Percentiles rank a stretch among this genome's conserved stretches.
These are phyloP conservation scores for Cuniculus paca DNA, from an alignment of 2,797 vertebrate genomes.

Conservation along the genomic window DNA sequence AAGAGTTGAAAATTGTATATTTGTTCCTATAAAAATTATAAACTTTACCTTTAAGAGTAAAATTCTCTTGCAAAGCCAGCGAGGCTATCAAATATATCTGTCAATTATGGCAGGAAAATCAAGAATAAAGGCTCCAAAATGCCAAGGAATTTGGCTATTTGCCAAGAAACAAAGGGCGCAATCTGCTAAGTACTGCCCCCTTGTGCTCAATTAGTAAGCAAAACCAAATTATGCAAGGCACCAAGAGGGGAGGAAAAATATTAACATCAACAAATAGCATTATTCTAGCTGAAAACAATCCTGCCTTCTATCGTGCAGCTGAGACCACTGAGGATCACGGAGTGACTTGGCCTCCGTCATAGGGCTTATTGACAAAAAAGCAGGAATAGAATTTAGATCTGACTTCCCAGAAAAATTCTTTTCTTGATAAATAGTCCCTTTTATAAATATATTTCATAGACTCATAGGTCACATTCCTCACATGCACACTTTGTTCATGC, in stretches of 20 bases:
- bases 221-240: slow-evolving; percentile 24
- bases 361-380: neutral
- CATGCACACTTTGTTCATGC: neutral
- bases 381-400: slow-evolving; percentile 6
- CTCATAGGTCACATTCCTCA: neutral
- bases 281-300: neutral
- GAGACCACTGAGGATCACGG: neutral
- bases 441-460: neutral
- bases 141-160: slow-evolving; percentile 49
- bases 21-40: neutral
- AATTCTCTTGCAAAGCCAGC: slow-evolving; percentile 4
- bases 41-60: slow-evolving; percentile 44
- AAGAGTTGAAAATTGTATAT: neutral
- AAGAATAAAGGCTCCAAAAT: slow-evolving; percentile 39
- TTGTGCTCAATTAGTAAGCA: slow-evolving; percentile 11
- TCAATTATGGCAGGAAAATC: neutral
- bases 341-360: neutral
- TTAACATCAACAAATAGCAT: neutral
- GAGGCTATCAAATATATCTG: slow-evolving; percentile 28
- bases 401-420: neutral
- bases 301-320: neutral
- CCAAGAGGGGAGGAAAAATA: neutral
- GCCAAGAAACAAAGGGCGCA: slow-evolving; percentile 12
- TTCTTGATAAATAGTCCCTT: neutral
- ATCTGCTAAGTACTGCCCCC: slow-evolving; percentile 40